Evolutionary conservation across 64 coral and sea anemone genomes (phyloP).

Genomic region (Montipora sp.): DNA sequence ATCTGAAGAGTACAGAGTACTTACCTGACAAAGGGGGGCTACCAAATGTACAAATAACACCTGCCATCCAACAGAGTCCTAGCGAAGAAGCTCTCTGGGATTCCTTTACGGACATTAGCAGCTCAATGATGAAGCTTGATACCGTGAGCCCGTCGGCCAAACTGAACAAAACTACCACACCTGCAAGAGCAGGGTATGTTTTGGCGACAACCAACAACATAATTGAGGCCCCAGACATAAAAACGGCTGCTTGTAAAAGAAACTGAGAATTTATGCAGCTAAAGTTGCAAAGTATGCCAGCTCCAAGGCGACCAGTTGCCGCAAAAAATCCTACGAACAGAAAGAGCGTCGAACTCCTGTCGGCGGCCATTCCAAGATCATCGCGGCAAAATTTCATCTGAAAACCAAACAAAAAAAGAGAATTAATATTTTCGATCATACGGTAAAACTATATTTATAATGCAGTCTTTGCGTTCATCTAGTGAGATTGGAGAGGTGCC

Average conservation of each 20-base stretch:
- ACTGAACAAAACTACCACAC: conserved; percentile 16
- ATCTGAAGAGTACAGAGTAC: background rate
- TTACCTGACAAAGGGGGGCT: conserved; percentile 23
- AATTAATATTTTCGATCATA: too few relatives aligned
- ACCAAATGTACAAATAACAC: background rate
- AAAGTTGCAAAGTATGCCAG: conserved; percentile 42
- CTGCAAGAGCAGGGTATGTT: conserved; percentile 9
- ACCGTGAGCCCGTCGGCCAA: conserved; percentile 20
- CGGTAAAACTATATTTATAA: too few relatives aligned
- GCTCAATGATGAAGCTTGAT: conserved; percentile 10
- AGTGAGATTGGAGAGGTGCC: too few relatives aligned
- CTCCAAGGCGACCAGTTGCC: conserved; percentile 14
- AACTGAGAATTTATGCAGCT: conserved; percentile 6
- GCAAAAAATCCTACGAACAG: conserved; percentile 43
- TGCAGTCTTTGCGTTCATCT: too few relatives aligned
- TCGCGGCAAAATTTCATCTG: conserved; percentile 56
- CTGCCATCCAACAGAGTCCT: background rate
- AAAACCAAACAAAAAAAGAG: background rate
- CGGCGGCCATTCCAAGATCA: conserved; percentile 46
- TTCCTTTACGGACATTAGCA: conserved; percentile 20
- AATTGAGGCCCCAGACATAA: background rate
- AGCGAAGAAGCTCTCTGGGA: conserved; percentile 10
- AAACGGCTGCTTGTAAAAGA: conserved; percentile 9
- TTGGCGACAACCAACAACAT: background rate
- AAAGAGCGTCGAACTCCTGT: conserved; percentile 53